Evolutionary conservation across 2,113 vertebrate species (phyloP).

Genomic region (Lepidothrix coronata): DNA sequence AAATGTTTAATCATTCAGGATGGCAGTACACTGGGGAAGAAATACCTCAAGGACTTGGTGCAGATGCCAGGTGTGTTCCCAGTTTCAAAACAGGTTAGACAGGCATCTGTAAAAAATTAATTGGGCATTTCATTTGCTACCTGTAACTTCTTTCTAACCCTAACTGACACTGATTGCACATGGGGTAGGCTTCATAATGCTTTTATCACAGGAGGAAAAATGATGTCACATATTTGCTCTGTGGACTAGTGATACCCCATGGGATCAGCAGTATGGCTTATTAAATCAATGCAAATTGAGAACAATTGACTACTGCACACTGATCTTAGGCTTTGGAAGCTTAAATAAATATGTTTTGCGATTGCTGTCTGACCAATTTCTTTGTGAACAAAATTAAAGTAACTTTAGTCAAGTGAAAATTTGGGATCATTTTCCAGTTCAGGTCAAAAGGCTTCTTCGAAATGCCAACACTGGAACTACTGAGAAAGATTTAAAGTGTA

Average conservation of each 20-base stretch:
- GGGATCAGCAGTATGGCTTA: not conserved
- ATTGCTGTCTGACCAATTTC: not conserved
- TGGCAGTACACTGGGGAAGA: not conserved
- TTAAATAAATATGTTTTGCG: not conserved
- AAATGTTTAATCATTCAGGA: not conserved
- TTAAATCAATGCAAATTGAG: not conserved
- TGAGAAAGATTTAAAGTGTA: not conserved
- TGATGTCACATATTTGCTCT: not conserved
- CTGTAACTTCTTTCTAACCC: not conserved
- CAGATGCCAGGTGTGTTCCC: not conserved
- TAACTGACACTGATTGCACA: not conserved
- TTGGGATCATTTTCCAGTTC: not conserved
- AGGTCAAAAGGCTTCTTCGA: not conserved
- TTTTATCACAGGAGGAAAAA: not conserved
- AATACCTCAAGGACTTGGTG: not conserved
- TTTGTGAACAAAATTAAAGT: not conserved
- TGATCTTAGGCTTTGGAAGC: not conserved
- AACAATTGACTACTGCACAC: fast-evolving
- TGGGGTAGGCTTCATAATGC: not conserved
- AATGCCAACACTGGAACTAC: not conserved
- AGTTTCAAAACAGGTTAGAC: not conserved
- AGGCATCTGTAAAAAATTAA: not conserved
- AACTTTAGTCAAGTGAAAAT: not conserved
- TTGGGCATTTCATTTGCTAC: not conserved
- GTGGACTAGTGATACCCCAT: not conserved